These are phyloP conservation scores for Melipona bicolor DNA, from an alignment of 2,888 invertebrate species.

Conservation along the genomic window DNA sequence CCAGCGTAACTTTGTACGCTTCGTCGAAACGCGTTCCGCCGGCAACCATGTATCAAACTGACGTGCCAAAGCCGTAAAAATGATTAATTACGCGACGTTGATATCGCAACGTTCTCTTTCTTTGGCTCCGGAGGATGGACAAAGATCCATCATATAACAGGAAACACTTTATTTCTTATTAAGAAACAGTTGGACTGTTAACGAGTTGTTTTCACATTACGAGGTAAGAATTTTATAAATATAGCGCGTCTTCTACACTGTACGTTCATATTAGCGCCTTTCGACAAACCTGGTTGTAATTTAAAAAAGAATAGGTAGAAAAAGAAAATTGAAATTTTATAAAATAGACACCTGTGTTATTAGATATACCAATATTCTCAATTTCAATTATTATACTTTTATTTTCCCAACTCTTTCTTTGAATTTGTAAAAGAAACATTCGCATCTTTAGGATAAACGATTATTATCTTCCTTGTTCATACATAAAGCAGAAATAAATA, in stretches of 20 bases:
- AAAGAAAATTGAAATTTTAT: no score
- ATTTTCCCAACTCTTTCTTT: no score
- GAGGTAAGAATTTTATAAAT: background rate
- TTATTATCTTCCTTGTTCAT: no score
- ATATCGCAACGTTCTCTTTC: background rate
- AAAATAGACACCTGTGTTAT: no score
- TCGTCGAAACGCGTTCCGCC: slow-evolving; percentile 16
- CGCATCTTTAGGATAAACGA: background rate
- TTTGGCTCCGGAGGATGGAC: background rate
- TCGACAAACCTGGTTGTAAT: background rate
- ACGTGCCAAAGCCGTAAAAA: background rate
- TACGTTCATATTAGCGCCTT: background rate
- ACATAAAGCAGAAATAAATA: no score
- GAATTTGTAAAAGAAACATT: background rate
- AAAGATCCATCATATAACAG: background rate
- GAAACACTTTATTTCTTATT: background rate
- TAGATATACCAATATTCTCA: no score
- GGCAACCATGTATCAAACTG: background rate
- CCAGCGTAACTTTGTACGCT: background rate
- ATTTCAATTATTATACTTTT: no score
- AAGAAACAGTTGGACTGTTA: background rate
- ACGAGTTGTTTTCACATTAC: background rate
- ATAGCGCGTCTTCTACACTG: background rate
- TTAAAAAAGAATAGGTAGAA: background rate
- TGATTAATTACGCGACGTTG: background rate